A percentile compares a stretch with the other conserved stretches of the same genome.
phyloP scores from a whole-genome alignment of 2,113 vertebrate genomes.

The Atlantisia rogersi region DNA sequence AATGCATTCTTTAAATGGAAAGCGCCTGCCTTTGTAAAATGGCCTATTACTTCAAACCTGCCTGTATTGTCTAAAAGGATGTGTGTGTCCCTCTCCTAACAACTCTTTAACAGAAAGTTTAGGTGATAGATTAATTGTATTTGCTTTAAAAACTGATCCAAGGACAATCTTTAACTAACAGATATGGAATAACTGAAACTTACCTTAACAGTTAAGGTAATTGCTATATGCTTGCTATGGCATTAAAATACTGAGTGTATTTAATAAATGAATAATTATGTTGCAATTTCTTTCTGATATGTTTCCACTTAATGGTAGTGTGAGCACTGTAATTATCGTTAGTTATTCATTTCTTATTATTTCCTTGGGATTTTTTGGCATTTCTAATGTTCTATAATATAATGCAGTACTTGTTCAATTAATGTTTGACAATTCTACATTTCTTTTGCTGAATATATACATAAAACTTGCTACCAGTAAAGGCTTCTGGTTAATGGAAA shows the following conservation, averaged over 20 bases:
- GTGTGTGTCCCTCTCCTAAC: background rate
- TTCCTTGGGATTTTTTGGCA: conserved; percentile 3
- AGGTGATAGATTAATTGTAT: background rate
- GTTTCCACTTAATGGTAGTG: background rate
- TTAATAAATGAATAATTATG: conserved; percentile 9
- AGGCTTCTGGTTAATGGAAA: background rate
- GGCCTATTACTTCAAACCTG: background rate
- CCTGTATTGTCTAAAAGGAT: background rate
- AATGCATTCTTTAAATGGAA: background rate
- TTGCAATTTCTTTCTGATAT: background rate
- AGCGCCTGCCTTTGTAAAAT: background rate
- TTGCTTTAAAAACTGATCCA: background rate
- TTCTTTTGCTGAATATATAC: background rate
- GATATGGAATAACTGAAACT: background rate
- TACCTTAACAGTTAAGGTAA: background rate
- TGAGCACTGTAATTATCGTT: conserved; percentile 1
- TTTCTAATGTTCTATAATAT: background rate
- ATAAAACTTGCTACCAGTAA: background rate
- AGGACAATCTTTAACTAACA: background rate
- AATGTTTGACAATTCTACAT: background rate
- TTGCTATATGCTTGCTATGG: background rate
- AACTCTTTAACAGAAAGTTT: background rate
- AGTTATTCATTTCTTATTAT: background rate
- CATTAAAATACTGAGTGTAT: background rate
- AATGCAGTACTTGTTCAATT: background rate